Evolutionary conservation across 2,888 invertebrate genomes (phyloP).

Genomic region (Odontocerum albicorne): DNA sequence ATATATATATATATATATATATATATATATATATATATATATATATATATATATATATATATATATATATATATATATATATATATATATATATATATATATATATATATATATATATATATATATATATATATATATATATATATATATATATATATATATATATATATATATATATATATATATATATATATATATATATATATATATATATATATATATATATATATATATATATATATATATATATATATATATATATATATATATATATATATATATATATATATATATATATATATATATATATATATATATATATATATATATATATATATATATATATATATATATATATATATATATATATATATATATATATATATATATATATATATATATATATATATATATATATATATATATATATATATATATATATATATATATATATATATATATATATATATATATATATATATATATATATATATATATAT

Average conservation of each 20-base stretch:
- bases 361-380: not conserved
- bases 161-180: constrained; percentile 32
- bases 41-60: too few relatives aligned
- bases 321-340: not conserved
- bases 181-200: not conserved
- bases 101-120: too few relatives aligned
- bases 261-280: not conserved
- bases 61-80: too few relatives aligned
- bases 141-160: constrained; percentile 19
- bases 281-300: not conserved
- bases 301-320: not conserved
- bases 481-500: constrained; percentile 21
- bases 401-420: not conserved
- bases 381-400: not conserved
- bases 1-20: too few relatives aligned
- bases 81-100: too few relatives aligned
- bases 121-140: too few relatives aligned
- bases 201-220: not conserved
- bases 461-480: constrained; percentile 24
- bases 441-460: constrained; percentile 17
- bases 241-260: not conserved
- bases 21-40: too few relatives aligned
- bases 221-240: not conserved
- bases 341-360: not conserved
- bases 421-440: not conserved